Percentiles rank a stretch among this genome's conserved stretches.
phyloP scores from a whole-genome alignment of 2,888 invertebrate species.

The Cryptus viduatorius region DNA sequence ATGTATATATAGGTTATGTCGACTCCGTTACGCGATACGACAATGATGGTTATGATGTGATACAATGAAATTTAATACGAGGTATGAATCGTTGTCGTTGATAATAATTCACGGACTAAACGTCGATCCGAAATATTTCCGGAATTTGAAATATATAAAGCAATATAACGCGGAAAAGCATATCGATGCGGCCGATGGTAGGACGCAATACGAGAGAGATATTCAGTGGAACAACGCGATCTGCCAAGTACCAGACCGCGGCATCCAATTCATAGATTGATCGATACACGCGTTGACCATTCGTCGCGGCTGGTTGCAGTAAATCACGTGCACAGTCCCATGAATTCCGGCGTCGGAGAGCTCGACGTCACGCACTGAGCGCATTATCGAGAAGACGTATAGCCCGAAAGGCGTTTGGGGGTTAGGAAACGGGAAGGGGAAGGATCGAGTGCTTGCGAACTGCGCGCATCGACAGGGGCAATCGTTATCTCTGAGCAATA shows the following conservation, averaged over 20 bases:
- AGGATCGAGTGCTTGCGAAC: not conserved
- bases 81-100: constrained; percentile 20
- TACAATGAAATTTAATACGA: constrained; percentile 8
- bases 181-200: constrained; percentile 3
- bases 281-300: constrained; percentile 64
- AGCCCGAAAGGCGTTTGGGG: constrained; percentile 14
- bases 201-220: constrained; percentile 20
- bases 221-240: constrained; percentile 65
- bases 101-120: constrained; percentile 11
- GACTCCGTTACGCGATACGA: not conserved
- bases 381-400: constrained; percentile 63
- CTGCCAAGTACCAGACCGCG: constrained; percentile 66
- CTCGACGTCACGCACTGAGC: constrained; percentile 62
- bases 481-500: constrained; percentile 30
- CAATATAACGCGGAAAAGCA: constrained; percentile 21
- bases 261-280: constrained; percentile 66
- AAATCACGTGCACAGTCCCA: constrained; percentile 65
- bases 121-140: constrained; percentile 50
- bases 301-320: constrained; percentile 66
- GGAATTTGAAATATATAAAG: not conserved
- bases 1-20: not conserved
- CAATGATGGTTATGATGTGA: not conserved
- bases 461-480: constrained; percentile 12
- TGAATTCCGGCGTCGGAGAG: constrained; percentile 62
- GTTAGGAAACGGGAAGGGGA: not conserved